Conservation (phyloP, 1,140 invertebrate genomes). For the Belonocnema kinseyi region DNA sequence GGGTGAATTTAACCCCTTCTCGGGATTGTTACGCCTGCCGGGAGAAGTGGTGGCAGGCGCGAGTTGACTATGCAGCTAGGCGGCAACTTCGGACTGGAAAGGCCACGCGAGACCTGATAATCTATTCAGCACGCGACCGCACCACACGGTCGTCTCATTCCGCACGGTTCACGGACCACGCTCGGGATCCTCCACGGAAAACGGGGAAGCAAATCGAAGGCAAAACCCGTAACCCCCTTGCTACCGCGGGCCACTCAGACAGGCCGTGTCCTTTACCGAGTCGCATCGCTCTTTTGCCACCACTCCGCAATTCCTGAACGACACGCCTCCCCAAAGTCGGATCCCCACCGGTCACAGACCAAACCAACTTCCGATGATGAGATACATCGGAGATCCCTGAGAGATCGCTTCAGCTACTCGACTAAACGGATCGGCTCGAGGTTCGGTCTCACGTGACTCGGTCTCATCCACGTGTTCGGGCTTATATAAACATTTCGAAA, state of each 20-base stretch:
- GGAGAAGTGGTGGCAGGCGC: constrained; percentile 3
- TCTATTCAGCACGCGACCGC: constrained; percentile 57
- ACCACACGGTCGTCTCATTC: constrained; percentile 52
- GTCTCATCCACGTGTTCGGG: background rate
- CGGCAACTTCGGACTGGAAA: constrained; percentile 39
- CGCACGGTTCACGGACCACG: constrained; percentile 17
- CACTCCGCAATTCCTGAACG: background rate
- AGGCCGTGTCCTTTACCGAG: constrained; percentile 64
- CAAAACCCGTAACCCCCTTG: constrained; percentile 48
- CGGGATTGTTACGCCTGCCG: constrained; percentile 1
- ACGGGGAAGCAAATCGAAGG: constrained; percentile 54
- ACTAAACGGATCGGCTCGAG: background rate
- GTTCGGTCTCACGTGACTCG: background rate
- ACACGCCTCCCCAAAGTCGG: background rate
- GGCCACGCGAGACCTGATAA: constrained; percentile 41
- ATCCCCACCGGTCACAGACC: constrained; percentile 13
- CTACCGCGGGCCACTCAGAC: constrained; percentile 49
- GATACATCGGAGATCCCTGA: background rate
- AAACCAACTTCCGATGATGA: background rate
- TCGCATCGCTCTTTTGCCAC: constrained; percentile 40
- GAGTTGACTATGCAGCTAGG: background rate
- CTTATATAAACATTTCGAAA: too few species aligned
- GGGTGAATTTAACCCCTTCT: background rate
- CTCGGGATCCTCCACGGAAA: constrained; percentile 22
- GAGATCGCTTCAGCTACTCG: background rate